Evolutionary conservation across 2,888 invertebrate species (phyloP), one percentile per base, ranked within the genome.

Genomic region (Smittia aterrima): DNA sequence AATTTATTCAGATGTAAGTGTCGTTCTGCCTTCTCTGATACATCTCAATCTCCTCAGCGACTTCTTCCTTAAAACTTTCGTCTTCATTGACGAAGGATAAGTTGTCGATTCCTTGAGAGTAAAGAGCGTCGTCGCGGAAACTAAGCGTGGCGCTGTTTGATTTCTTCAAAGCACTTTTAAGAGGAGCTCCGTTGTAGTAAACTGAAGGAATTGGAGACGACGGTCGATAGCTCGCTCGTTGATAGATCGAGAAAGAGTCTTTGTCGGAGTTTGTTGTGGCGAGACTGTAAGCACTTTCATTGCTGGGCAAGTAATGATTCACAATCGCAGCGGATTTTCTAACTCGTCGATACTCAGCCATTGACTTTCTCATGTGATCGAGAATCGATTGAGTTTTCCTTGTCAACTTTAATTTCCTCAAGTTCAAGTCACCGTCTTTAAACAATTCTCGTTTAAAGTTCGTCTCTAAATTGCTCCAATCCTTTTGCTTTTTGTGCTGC

Each of bases 391-490:
- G 75, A 1, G 83, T 82, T 75, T 82, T 82, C 54, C 82, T 79
- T 58, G 81, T 82, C 75, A 83, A 76, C 0, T 80, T 79, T 22
- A 82, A 77, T 64, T 80, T 78, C 71, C 80, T 80, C 1, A 82
- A 78, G 68, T 81, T 80, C 0, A 82, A 40, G 18, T 62, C 41
- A 77, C 81, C 81, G 75, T 81, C 80, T 54, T 80, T 79, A 24
- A 80, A 78, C 75, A 80, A 81, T 1, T 80, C 78, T 1, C 78
- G 76, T 76, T 81, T 80, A n/a, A 83, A 83, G 76, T 83, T 83
- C 0, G 78, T 75, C n/a, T 81, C 81, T 75, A 82, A 77, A 77
- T 83, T 81, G 75, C 82, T 82, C 74, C 80, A 81, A 77, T 83
- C 82, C 53, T 75, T 78, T 54, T 77, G 78, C 27, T 79, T 79